Percentiles rank a stretch among this genome's conserved stretches.
Conservation (phyloP, 2,797 vertebrate genomes). For the Rousettus madagascariensis region DNA sequence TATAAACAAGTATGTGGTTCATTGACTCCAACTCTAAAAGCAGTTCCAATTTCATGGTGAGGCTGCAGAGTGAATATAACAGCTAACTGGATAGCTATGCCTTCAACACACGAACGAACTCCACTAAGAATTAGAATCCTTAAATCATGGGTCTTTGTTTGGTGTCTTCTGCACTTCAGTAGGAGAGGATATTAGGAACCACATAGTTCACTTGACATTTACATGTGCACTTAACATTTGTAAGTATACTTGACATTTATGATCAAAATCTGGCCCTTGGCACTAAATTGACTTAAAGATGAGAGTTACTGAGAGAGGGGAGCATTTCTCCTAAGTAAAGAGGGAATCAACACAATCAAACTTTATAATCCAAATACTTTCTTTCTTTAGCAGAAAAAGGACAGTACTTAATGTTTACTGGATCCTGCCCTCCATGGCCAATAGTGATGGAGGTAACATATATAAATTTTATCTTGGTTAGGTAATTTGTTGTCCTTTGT, state of each 20-base stretch:
- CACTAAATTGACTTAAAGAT: constrained; percentile 59
- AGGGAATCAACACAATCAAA: constrained; percentile 18
- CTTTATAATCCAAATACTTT: constrained; percentile 22
- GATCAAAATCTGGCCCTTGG: constrained; percentile 44
- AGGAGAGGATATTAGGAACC: constrained; percentile 41
- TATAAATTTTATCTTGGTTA: background rate
- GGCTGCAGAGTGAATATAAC: constrained; percentile 33
- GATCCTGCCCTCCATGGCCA: background rate
- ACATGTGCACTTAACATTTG: constrained; percentile 63
- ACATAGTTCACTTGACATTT: constrained; percentile 68
- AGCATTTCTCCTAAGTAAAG: constrained; percentile 27
- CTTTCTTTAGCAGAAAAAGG: constrained; percentile 29
- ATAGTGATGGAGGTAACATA: background rate
- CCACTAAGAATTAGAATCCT: constrained; percentile 28
- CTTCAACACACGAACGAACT: constrained; percentile 31
- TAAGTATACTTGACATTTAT: constrained; percentile 70
- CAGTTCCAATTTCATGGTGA: background rate
- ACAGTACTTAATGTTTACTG: background rate
- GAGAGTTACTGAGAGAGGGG: constrained; percentile 10
- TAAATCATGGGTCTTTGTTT: background rate
- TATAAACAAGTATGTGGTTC: constrained; percentile 61
- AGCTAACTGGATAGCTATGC: constrained; percentile 19
- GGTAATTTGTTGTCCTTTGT: background rate
- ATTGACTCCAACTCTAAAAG: constrained; percentile 61
- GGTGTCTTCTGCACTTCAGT: constrained; percentile 5